Conservation (phyloP, 2,113 vertebrate genomes). For the Entomyzon cyanotis region DNA sequence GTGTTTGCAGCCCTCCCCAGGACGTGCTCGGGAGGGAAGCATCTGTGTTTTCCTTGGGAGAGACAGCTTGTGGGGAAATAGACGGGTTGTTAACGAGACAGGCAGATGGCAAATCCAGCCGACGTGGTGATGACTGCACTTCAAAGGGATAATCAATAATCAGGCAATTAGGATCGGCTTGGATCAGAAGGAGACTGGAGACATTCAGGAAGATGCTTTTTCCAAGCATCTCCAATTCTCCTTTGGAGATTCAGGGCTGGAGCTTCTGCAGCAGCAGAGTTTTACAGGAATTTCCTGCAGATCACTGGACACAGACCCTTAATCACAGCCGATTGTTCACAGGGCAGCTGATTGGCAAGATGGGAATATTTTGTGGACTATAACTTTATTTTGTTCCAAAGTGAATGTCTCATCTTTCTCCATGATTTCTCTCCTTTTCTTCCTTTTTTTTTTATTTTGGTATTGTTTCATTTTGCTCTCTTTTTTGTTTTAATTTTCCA, state of each 20-base stretch:
- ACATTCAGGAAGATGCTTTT: not conserved
- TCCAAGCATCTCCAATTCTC: not conserved
- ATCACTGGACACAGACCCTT: not conserved
- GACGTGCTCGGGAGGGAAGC: not conserved
- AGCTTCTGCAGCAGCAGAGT: not conserved
- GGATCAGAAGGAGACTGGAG: not conserved
- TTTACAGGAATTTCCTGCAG: not conserved
- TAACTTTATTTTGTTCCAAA: not conserved
- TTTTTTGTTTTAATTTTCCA: not conserved
- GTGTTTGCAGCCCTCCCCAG: slow-evolving; percentile 17
- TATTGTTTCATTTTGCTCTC: not conserved
- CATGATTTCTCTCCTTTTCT: not conserved
- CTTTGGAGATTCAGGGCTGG: not conserved
- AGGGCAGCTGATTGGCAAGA: not conserved
- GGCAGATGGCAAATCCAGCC: slow-evolving; percentile 47
- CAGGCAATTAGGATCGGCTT: slow-evolving; percentile 22
- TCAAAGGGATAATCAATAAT: slow-evolving; percentile 54
- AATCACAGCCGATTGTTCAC: not conserved
- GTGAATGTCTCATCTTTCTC: not conserved
- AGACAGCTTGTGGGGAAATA: slow-evolving; percentile 44
- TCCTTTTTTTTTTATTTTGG: not conserved
- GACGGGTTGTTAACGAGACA: not conserved
- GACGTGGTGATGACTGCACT: not conserved
- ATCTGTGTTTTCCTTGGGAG: slow-evolving; percentile 39
- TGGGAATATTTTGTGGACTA: not conserved